phyloP scores from a whole-genome alignment of 2,797 vertebrate species.

The Danio jaintianensis region DNA sequence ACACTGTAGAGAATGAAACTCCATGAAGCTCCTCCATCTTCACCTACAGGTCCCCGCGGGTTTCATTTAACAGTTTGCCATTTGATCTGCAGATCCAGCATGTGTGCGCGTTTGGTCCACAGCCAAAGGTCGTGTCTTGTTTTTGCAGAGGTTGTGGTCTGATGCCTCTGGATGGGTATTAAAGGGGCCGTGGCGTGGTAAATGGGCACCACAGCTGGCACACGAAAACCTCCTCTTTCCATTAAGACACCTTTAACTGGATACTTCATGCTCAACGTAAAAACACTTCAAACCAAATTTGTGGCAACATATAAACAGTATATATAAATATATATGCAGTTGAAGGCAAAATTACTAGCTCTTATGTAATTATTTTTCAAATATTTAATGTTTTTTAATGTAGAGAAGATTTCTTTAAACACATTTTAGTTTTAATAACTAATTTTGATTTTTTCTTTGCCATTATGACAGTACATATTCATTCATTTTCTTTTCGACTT shows the following conservation, averaged over 20 bases:
- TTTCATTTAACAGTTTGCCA: constrained; percentile 59
- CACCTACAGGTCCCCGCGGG: constrained; percentile 53
- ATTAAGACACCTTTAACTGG: constrained; percentile 13
- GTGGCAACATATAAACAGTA: background rate
- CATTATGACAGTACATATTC: no score
- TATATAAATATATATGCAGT: no score
- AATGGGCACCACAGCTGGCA: constrained; percentile 58
- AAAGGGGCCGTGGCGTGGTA: constrained; percentile 46
- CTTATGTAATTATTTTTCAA: no score
- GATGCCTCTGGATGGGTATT: constrained; percentile 74
- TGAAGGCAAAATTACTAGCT: no score
- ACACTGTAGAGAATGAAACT: constrained; percentile 7
- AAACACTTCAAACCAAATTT: background rate
- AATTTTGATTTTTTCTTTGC: no score
- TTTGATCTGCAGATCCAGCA: constrained; percentile 52
- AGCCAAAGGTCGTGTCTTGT: constrained; percentile 47
- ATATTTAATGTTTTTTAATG: no score
- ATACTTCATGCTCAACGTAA: background rate
- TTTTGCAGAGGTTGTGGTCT: constrained; percentile 31
- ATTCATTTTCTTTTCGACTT: no score
- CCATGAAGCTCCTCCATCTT: constrained; percentile 28
- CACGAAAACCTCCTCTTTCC: background rate
- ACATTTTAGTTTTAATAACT: no score
- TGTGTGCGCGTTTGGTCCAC: constrained; percentile 33
- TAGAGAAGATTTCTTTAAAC: no score